Conservation (phyloP, 2,888 invertebrate species). For the Oxytorus armatus region DNA sequence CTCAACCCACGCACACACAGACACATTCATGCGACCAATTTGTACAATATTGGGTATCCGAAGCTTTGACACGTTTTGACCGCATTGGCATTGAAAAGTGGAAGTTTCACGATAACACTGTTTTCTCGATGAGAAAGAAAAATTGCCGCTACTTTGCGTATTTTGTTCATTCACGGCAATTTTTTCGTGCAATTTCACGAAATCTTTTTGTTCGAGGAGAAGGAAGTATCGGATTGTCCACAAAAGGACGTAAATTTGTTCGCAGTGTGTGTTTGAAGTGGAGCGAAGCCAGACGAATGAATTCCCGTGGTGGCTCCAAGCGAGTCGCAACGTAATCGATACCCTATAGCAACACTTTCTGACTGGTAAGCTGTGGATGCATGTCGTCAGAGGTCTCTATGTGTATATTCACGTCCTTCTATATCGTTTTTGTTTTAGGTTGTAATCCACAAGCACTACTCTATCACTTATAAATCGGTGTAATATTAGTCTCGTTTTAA, state of each 20-base stretch:
- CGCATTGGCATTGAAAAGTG: too few relatives aligned
- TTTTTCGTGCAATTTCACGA: too few relatives aligned
- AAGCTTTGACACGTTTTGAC: too few relatives aligned
- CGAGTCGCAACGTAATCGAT: slow-evolving; percentile 68
- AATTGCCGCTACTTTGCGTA: too few relatives aligned
- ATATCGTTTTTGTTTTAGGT: slow-evolving; percentile 42
- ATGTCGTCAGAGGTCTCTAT: slow-evolving; percentile 14
- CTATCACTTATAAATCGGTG: background rate
- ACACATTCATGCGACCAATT: too few relatives aligned
- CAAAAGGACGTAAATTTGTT: slow-evolving; percentile 47
- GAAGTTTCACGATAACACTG: too few relatives aligned
- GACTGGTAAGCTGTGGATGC: slow-evolving; percentile 23
- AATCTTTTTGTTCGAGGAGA: background rate
- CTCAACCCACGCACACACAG: too few relatives aligned
- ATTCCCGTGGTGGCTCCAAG: slow-evolving; percentile 56
- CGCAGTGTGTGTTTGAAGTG: slow-evolving; percentile 49
- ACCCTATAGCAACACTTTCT: slow-evolving; percentile 51
- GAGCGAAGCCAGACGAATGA: slow-evolving; percentile 65
- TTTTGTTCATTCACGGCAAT: background rate
- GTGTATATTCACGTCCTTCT: slow-evolving; percentile 1
- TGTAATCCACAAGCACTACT: slow-evolving; percentile 18
- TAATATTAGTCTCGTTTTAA: background rate
- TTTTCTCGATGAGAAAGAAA: too few relatives aligned
- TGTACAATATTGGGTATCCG: too few relatives aligned
- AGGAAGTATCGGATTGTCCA: slow-evolving; percentile 3